A percentile compares a stretch with the other conserved stretches of the same genome.
Evolutionary conservation across 2,113 vertebrate species (phyloP).

Genomic region (Tragelaphus scriptus): DNA sequence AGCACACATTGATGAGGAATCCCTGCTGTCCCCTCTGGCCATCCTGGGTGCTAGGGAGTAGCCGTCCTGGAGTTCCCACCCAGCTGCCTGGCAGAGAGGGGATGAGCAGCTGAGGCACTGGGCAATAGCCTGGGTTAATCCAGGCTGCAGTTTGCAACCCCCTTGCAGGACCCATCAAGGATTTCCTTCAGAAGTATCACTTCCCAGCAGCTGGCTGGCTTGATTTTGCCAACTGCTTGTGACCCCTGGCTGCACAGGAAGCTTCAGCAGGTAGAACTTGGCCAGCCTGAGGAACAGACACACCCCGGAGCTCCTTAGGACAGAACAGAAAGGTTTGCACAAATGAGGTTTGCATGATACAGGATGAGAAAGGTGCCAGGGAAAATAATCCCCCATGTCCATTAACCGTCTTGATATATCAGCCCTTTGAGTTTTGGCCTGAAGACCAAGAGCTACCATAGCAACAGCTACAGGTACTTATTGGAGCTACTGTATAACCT

Average conservation of each 20-base stretch:
- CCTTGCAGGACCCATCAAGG: slow-evolving; percentile 34
- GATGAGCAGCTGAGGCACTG: slow-evolving; percentile 55
- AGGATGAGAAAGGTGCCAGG: background rate
- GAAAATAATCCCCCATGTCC: background rate
- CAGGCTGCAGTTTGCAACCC: slow-evolving; percentile 31
- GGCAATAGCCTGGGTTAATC: slow-evolving; percentile 57
- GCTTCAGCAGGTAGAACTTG: slow-evolving; percentile 57
- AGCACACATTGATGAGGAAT: slow-evolving; percentile 27
- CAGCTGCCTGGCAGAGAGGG: slow-evolving; percentile 55
- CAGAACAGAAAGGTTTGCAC: background rate
- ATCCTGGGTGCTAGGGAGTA: slow-evolving; percentile 28
- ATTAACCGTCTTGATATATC: background rate
- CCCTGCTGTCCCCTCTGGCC: background rate
- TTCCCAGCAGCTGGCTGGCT: slow-evolving; percentile 58
- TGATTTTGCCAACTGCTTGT: slow-evolving; percentile 43
- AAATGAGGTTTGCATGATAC: background rate
- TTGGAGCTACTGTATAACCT: background rate
- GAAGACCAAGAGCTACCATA: background rate
- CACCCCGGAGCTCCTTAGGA: background rate
- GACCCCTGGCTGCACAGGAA: slow-evolving; percentile 28
- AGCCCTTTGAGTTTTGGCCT: background rate
- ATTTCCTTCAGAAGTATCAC: slow-evolving; percentile 63
- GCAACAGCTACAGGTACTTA: background rate
- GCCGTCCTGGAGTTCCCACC: slow-evolving; percentile 19
- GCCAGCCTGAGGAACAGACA: background rate